A percentile compares a stretch with the other conserved stretches of the same genome.
Evolutionary conservation across 1,140 invertebrate species (phyloP).

Genomic region (Drosophila watanabei): DNA sequence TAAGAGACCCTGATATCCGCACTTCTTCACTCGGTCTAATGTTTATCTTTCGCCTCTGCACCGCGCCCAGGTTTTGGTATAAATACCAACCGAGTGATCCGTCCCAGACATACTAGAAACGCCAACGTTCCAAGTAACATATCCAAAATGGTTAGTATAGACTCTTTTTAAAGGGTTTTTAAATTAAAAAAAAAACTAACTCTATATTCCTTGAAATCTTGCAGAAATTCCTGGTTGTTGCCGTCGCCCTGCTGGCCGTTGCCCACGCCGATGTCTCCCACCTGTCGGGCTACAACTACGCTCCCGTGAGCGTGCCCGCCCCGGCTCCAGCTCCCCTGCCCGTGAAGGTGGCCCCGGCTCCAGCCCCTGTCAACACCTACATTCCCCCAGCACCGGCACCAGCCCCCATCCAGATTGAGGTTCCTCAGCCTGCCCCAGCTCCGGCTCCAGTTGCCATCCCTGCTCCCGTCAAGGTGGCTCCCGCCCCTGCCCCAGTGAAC

Average conservation of each 20-base stretch:
- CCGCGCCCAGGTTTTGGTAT: constrained; percentile 57
- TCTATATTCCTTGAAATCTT: background rate
- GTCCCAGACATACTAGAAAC: constrained; percentile 54
- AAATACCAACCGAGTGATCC: constrained; percentile 49
- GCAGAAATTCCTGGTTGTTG: constrained; percentile 73
- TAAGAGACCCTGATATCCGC: constrained; percentile 72
- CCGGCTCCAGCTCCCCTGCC: constrained; percentile 55
- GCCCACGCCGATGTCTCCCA: constrained; percentile 82
- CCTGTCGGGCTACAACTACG: constrained; percentile 75
- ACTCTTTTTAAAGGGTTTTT: background rate
- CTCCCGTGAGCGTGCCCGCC: constrained; percentile 52
- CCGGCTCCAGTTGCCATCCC: constrained; percentile 35
- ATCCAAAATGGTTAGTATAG: constrained; percentile 64
- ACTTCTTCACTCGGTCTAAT: constrained; percentile 51
- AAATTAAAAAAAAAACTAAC: no score
- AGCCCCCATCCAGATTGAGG: constrained; percentile 24
- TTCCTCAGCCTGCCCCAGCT: constrained; percentile 27
- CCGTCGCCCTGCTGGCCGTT: constrained; percentile 72
- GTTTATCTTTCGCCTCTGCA: constrained; percentile 30
- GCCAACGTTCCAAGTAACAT: constrained; percentile 64
- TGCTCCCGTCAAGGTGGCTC: constrained; percentile 15
- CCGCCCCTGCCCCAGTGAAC: constrained; percentile 37
- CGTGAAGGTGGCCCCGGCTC: constrained; percentile 46
- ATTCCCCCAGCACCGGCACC: constrained; percentile 54
- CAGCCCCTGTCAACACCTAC: constrained; percentile 50